Evolutionary conservation across 1,140 invertebrate species (phyloP), one percentile per base, ranked within the genome.

Genomic region (Pollicipes pollicipes): DNA sequence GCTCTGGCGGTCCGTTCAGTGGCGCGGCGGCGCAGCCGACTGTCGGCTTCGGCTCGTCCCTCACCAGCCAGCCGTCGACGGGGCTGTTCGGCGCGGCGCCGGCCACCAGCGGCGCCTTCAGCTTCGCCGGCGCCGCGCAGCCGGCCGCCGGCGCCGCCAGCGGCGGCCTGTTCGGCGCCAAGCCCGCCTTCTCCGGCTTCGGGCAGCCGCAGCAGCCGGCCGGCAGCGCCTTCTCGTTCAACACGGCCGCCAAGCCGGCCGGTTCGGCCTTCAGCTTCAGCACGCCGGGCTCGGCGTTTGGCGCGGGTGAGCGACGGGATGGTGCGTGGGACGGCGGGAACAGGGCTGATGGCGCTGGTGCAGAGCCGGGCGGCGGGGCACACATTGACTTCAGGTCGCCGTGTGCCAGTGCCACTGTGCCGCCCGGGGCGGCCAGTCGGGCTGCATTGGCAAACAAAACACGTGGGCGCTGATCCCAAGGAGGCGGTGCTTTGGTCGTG

Each of bases 91-190:
- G 28, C 69, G 4, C 35, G 13, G n/a, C 29, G 24, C 69, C 31
- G 3, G 31, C 72, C 32, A 77, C 79, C 31, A 76, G 73, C 45
- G 72, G 77, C 30, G 74, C 76, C 66, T 80, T 82, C 0, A 74
- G 86, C 6, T 87, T 87, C 78, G 84, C 83, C 67, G 75, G 74
- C 69, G 71, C 68, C 28, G 73, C 72, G 30, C 75, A 74, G 68
- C 70, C 68, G 45, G 17, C 45, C 45, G 45, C 45, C 45, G 8
- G 13, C 13, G 13, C 45, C 10, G 45, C 45, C 64, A 30, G 4
- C 30, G 72, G 72, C 17, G 73, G 74, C n/a, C 73, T 75, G 31
- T 75, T 75, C 68, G 73, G 73, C 29, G 73, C 66, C 68, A 75
- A 76, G 70, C 72, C 76, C 24, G 73, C 76, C 30, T 70, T 72